Conservation (phyloP, 2,797 vertebrate genomes). For the Synanceia verrucosa region DNA sequence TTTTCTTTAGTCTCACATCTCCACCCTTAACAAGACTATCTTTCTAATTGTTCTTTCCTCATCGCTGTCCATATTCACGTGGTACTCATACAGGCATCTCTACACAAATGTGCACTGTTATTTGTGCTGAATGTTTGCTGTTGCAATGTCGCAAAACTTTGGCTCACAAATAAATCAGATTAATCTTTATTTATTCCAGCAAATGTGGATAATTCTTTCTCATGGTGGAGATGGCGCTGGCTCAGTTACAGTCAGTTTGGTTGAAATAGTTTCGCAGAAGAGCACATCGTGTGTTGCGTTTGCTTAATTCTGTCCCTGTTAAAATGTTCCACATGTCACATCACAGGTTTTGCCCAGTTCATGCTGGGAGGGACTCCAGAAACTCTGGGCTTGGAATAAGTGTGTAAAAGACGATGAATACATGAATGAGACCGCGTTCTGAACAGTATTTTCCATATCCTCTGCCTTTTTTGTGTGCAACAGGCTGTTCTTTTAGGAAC, state of each 20-base stretch:
- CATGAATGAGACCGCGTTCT: background rate
- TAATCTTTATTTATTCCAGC: constrained; percentile 49
- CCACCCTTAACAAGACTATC: background rate
- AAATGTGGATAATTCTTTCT: constrained; percentile 32
- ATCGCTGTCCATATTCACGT: constrained; percentile 12
- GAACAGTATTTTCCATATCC: constrained; percentile 31
- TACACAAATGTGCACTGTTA: background rate
- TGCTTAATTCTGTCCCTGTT: constrained; percentile 30
- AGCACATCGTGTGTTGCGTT: constrained; percentile 11
- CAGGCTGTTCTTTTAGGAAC: background rate
- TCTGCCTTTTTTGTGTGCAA: constrained; percentile 17
- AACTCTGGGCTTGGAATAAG: constrained; percentile 27
- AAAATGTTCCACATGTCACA: constrained; percentile 36
- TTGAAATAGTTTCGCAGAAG: constrained; percentile 24
- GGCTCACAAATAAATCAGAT: constrained; percentile 46
- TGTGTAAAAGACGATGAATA: constrained; percentile 21
- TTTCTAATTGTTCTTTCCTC: background rate
- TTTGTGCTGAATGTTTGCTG: background rate
- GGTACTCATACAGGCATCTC: background rate
- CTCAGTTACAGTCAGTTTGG: constrained; percentile 1
- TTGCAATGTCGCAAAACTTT: constrained; percentile 35
- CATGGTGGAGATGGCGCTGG: background rate
- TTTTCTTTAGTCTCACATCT: constrained; percentile 12
- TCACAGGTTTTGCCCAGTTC: constrained; percentile 28
- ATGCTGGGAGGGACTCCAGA: constrained; percentile 32